Percentiles rank a stretch among this genome's conserved stretches.
These are phyloP conservation scores for Toxotes chatareus DNA, from an alignment of 2,113 vertebrate species.

Conservation along the genomic window DNA sequence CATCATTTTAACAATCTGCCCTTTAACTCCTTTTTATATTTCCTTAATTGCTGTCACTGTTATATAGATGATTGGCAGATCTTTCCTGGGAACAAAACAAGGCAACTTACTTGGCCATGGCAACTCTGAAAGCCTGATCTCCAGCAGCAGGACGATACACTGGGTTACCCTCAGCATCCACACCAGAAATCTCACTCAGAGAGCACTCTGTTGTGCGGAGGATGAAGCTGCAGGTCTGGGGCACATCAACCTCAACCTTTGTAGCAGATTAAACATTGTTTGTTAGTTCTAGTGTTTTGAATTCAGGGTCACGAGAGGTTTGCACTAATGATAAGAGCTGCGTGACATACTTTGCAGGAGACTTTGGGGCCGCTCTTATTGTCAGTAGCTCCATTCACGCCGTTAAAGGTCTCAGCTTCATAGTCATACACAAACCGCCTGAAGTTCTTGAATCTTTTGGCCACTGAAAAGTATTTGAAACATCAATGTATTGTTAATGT, in stretches of 20 bases:
- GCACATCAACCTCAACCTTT: conserved; percentile 93
- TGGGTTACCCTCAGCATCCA: conserved; percentile 75
- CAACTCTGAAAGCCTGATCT: conserved; percentile 85
- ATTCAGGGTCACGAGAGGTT: neutral
- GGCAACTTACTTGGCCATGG: conserved; percentile 89
- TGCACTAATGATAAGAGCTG: neutral
- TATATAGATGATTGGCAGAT: neutral
- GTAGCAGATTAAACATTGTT: conserved; percentile 24
- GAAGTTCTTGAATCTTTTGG: conserved; percentile 88
- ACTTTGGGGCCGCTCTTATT: conserved; percentile 87
- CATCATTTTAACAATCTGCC: conserved; percentile 1
- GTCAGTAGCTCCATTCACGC: conserved; percentile 84
- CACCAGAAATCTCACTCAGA: conserved; percentile 84
- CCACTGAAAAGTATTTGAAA: conserved; percentile 81
- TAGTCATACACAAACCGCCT: conserved; percentile 89
- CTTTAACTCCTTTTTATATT: neutral
- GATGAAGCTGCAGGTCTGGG: conserved; percentile 89
- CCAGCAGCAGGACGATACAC: conserved; percentile 83
- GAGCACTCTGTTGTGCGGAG: conserved; percentile 88
- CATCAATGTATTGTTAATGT: neutral
- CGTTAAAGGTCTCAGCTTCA: conserved; percentile 87
- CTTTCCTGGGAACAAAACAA: neutral
- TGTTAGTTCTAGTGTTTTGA: neutral
- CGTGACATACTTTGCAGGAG: conserved; percentile 87
- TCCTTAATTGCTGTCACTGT: conserved; percentile 55